Percentiles rank a stretch among this genome's conserved stretches.
phyloP scores from a whole-genome alignment of 2,113 vertebrate genomes.

The Mus spicilegus region DNA sequence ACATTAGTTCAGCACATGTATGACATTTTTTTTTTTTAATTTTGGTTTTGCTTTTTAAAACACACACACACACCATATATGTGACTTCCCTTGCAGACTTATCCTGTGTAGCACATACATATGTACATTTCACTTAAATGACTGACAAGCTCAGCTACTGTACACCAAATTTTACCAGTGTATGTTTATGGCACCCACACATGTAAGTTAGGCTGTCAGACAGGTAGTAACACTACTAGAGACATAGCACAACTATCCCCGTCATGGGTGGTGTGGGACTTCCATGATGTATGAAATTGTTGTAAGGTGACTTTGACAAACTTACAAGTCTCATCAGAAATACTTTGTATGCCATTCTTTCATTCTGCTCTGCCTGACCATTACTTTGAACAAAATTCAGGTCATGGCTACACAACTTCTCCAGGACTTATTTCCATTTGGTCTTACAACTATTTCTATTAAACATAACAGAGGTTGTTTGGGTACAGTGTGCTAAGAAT shows the following conservation, averaged over 20 bases:
- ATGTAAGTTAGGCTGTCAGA: neutral
- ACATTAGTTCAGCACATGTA: neutral
- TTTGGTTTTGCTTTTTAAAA: neutral
- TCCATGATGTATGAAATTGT: neutral
- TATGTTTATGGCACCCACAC: neutral
- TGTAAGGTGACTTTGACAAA: neutral
- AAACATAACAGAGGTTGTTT: neutral
- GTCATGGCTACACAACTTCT: neutral
- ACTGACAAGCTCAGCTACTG: neutral
- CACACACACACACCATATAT: neutral
- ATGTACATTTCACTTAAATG: neutral
- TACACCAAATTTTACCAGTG: neutral
- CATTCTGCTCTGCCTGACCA: neutral
- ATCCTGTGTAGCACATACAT: neutral
- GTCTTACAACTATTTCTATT: neutral
- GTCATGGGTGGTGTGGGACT: neutral
- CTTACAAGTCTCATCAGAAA: neutral
- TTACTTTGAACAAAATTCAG: neutral
- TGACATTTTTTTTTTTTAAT: neutral
- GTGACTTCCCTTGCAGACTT: neutral
- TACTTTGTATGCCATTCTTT: neutral
- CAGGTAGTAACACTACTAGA: neutral
- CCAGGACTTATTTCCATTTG: neutral
- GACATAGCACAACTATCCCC: neutral
- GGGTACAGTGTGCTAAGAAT: neutral